Percentiles rank a stretch among this genome's conserved stretches.
Conservation (phyloP, 2,113 vertebrate species). For the Lophius piscatorius region DNA sequence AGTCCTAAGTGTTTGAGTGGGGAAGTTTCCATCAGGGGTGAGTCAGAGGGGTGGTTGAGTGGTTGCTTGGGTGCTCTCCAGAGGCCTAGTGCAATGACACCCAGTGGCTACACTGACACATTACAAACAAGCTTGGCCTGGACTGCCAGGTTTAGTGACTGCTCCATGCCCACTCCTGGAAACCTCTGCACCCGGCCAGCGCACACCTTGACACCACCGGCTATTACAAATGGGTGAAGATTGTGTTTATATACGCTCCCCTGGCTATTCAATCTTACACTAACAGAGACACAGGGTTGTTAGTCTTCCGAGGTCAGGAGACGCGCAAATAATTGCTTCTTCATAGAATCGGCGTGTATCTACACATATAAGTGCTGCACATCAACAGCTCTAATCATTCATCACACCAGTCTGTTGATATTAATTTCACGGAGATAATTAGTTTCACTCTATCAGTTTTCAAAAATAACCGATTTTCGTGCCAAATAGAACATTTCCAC, state of each 20-base stretch:
- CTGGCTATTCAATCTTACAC: conserved; percentile 36
- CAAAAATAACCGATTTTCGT: conserved; percentile 54
- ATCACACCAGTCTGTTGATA: conserved; percentile 54
- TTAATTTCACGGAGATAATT: conserved; percentile 59
- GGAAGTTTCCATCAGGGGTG: conserved; percentile 78
- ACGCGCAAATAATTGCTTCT: conserved; percentile 27
- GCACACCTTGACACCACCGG: conserved; percentile 65
- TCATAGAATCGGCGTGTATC: conserved; percentile 50
- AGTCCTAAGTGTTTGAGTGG: conserved; percentile 72
- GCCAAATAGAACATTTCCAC: conserved; percentile 70
- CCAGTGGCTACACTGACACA: conserved; percentile 78
- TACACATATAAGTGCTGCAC: conserved; percentile 58
- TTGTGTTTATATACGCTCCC: conserved; percentile 49
- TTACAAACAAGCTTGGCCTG: conserved; percentile 68
- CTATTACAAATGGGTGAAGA: conserved; percentile 47
- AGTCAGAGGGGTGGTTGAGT: conserved; percentile 75
- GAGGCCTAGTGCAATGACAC: conserved; percentile 78
- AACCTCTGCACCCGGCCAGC: conserved; percentile 58
- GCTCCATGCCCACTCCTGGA: conserved; percentile 55
- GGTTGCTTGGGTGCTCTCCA: conserved; percentile 75
- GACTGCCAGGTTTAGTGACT: conserved; percentile 49
- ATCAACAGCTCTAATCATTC: conserved; percentile 49
- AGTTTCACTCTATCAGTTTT: conserved; percentile 56
- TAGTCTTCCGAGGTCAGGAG: conserved; percentile 32
- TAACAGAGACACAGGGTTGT: conserved; percentile 35